Evolutionary conservation across 1,140 invertebrate species (phyloP).

Genomic region (Heliconius congener): DNA sequence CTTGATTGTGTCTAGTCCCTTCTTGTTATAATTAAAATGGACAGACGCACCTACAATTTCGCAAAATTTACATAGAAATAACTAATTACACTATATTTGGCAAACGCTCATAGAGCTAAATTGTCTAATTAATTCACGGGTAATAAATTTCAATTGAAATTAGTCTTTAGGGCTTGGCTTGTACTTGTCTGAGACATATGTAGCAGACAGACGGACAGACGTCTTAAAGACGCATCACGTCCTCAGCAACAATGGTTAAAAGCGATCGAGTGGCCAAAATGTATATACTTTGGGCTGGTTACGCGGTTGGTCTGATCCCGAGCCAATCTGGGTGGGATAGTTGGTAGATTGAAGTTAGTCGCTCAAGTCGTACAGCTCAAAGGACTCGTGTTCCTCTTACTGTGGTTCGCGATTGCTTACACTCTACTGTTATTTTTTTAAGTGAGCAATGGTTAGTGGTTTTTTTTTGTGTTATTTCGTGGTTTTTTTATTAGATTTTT

Average conservation of each 20-base stretch:
- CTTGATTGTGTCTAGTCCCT: too few relatives aligned
- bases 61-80: neutral
- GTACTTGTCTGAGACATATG: slow-evolving; percentile 21
- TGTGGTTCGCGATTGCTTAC: slow-evolving; percentile 63
- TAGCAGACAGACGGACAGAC: slow-evolving; percentile 10
- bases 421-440: slow-evolving; percentile 51
- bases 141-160: slow-evolving; percentile 53
- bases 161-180: slow-evolving; percentile 30
- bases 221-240: slow-evolving; percentile 38
- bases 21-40: neutral
- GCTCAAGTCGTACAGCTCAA: slow-evolving; percentile 68
- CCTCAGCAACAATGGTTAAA: slow-evolving; percentile 69
- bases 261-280: slow-evolving; percentile 50
- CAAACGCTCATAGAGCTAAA: slow-evolving; percentile 51
- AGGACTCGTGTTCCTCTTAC: slow-evolving; percentile 66
- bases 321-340: slow-evolving; percentile 68
- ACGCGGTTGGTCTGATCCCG: slow-evolving; percentile 51
- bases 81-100: slow-evolving; percentile 31
- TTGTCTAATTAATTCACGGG: slow-evolving; percentile 48
- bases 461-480: slow-evolving; percentile 14
- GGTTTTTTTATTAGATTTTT: neutral
- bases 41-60: neutral
- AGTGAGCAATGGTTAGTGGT: slow-evolving; percentile 61
- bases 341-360: slow-evolving; percentile 57
- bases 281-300: slow-evolving; percentile 48